phyloP scores from a whole-genome alignment of 2,888 invertebrate genomes.

The Tenthredo scrophulariae region DNA sequence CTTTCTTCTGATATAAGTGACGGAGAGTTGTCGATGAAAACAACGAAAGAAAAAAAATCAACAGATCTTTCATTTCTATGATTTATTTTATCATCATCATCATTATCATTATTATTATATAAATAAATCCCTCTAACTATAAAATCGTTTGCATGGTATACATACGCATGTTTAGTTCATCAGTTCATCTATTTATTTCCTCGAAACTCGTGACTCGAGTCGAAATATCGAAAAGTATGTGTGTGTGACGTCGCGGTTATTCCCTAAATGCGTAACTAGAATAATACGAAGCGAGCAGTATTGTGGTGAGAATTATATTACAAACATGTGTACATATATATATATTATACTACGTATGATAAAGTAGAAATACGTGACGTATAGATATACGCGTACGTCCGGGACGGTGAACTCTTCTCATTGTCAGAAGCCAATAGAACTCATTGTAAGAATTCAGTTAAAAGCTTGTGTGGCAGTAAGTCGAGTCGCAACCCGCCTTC shows the following conservation, averaged over 20 bases:
- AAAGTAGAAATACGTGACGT: not conserved
- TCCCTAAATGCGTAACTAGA: not conserved
- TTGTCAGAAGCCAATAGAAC: conserved; percentile 4
- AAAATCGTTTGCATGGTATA: not conserved
- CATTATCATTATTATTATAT: not conserved
- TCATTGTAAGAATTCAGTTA: not conserved
- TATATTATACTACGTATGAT: not conserved
- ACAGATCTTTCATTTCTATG: not conserved
- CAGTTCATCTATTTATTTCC: not conserved
- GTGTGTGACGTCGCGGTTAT: not conserved
- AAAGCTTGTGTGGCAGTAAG: not conserved
- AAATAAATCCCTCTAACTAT: not conserved
- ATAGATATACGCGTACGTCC: not conserved
- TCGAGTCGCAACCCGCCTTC: not conserved
- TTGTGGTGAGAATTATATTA: not conserved
- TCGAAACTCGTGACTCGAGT: not conserved
- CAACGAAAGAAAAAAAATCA: not conserved
- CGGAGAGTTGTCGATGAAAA: not conserved
- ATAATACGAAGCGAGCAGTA: not conserved
- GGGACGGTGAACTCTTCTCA: conserved; percentile 4
- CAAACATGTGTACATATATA: too few relatives aligned
- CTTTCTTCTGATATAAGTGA: not conserved
- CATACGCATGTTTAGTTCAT: not conserved
- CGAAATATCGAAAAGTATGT: not conserved
- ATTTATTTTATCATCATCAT: not conserved